These are phyloP conservation scores for Procavia capensis DNA, from an alignment of 2,113 vertebrate genomes.

Conservation along the genomic window DNA sequence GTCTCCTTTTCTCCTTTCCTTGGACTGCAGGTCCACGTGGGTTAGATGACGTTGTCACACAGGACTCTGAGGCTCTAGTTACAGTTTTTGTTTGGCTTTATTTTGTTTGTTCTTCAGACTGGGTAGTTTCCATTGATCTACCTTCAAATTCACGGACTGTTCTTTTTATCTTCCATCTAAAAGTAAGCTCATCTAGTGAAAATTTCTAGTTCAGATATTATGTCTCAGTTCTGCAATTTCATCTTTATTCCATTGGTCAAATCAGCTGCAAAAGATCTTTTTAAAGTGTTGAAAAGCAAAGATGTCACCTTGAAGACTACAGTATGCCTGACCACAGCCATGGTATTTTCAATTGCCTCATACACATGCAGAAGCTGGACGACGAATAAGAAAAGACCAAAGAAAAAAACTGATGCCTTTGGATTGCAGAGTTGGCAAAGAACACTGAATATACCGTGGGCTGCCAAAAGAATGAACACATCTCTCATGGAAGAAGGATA, in stretches of 20 bases:
- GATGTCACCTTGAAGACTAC: no score
- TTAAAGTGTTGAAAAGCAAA: no score
- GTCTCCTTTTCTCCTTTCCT: not conserved
- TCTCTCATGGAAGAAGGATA: no score
- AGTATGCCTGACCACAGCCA: no score
- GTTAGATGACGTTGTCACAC: not conserved
- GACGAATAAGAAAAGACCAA: no score
- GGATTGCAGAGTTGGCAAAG: no score
- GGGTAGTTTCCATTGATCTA: not conserved
- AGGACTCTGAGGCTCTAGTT: not conserved
- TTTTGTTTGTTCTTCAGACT: not conserved
- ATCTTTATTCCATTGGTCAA: not conserved
- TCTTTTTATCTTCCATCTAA: not conserved
- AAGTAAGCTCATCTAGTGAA: not conserved
- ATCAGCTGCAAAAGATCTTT: no score
- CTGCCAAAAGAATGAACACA: no score
- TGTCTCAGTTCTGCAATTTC: not conserved
- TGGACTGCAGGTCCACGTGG: not conserved
- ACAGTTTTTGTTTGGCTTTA: not conserved
- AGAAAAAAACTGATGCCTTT: no score
- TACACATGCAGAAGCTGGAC: no score
- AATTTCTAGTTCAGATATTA: not conserved
- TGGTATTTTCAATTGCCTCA: no score
- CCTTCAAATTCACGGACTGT: not conserved
- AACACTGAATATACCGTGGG: no score